A percentile compares a stretch with the other conserved stretches of the same genome.
These are phyloP conservation scores for Chaetophractus vellerosus DNA, from an alignment of 2,797 vertebrate genomes.

Conservation along the genomic window DNA sequence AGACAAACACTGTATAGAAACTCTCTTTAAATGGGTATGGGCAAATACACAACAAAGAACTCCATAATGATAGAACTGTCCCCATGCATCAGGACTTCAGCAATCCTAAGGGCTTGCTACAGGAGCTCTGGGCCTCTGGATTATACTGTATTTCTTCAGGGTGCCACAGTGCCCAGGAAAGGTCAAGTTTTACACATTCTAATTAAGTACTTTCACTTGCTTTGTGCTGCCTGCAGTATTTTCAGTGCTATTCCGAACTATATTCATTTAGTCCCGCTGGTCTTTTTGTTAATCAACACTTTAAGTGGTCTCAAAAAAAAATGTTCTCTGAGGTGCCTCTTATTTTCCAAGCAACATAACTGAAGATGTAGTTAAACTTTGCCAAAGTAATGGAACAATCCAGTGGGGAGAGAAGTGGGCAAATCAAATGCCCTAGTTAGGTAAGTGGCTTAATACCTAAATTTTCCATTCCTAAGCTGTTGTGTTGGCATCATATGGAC, in stretches of 20 bases:
- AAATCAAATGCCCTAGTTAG: background rate
- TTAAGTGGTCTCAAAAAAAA: conserved; percentile 59
- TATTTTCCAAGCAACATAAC: conserved; percentile 70
- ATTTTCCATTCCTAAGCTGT: conserved; percentile 2
- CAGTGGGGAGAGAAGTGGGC: background rate
- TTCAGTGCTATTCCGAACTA: conserved; percentile 66
- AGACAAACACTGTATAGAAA: background rate
- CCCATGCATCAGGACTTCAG: background rate
- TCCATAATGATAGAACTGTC: background rate
- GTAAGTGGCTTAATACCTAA: background rate
- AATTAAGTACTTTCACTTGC: conserved; percentile 73
- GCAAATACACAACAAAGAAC: background rate
- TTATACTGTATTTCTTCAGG: background rate
- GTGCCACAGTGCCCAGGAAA: conserved; percentile 49
- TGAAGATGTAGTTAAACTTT: conserved; percentile 23
- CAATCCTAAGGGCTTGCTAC: background rate
- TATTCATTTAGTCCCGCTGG: conserved; percentile 72
- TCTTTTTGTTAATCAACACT: conserved; percentile 76
- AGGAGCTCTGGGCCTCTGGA: background rate
- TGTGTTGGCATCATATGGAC: background rate
- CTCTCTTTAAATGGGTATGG: background rate
- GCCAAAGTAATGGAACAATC: background rate
- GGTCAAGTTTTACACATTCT: conserved; percentile 65
- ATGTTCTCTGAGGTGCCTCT: conserved; percentile 56
- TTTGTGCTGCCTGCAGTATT: conserved; percentile 41